Evolutionary conservation across 2,888 invertebrate genomes (phyloP).

Genomic region (Acanthosepion lycidas): DNA sequence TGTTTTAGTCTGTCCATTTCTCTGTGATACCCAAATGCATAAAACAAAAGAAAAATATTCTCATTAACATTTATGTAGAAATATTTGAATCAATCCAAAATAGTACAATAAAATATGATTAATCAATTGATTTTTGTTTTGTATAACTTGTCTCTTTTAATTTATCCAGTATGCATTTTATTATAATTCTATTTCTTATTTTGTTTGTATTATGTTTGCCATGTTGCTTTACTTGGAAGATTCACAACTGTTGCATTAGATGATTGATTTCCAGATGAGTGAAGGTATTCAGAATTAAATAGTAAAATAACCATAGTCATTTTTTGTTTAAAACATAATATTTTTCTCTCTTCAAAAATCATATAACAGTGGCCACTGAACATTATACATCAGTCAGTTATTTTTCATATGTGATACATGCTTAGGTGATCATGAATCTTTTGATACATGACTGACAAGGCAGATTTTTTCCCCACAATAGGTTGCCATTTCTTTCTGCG

Average conservation of each 20-base stretch:
- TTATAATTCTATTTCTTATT: not conserved
- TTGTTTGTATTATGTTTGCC: not conserved
- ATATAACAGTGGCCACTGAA: too few relatives aligned
- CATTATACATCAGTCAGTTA: too few relatives aligned
- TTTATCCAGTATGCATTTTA: not conserved
- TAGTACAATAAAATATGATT: constrained; percentile 33
- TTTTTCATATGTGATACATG: too few relatives aligned
- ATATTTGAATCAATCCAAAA: not conserved
- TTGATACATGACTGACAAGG: too few relatives aligned
- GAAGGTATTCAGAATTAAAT: too few relatives aligned
- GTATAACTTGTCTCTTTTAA: constrained; percentile 3
- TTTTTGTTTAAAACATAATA: too few relatives aligned
- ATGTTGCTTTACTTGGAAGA: not conserved
- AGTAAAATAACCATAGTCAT: too few relatives aligned
- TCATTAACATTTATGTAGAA: constrained; percentile 21
- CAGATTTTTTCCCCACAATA: too few relatives aligned
- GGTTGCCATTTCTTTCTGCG: too few relatives aligned
- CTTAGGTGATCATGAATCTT: too few relatives aligned
- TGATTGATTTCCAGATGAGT: not conserved
- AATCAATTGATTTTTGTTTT: constrained; percentile 13
- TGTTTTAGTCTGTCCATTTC: constrained; percentile 33
- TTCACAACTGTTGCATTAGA: not conserved
- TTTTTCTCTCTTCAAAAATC: too few relatives aligned
- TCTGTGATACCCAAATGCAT: constrained; percentile 33
- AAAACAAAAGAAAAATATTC: constrained; percentile 22